A percentile compares a stretch with the other conserved stretches of the same genome.
Evolutionary conservation across 2,113 vertebrate species (phyloP).

Genomic region (Heloderma charlesbogerti): DNA sequence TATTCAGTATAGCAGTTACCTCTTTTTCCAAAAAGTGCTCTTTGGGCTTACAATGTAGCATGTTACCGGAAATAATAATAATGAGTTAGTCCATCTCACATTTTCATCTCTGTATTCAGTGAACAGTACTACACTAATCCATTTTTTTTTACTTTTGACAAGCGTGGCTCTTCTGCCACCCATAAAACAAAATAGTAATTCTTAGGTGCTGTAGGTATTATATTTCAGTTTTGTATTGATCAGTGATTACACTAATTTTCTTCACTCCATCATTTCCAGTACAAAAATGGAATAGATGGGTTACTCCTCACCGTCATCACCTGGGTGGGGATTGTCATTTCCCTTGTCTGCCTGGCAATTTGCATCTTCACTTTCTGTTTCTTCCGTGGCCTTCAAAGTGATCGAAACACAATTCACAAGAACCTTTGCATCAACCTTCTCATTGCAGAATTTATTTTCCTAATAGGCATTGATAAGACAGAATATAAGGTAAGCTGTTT

Average conservation of each 20-base stretch:
- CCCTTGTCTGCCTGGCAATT: constrained; percentile 94
- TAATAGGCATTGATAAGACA: constrained; percentile 97
- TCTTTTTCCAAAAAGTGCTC: constrained; percentile 6
- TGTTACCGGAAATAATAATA: constrained; percentile 5
- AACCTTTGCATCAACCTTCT: constrained; percentile 99
- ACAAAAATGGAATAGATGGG: constrained; percentile 85
- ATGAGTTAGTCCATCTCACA: background rate
- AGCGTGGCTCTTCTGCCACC: constrained; percentile 51
- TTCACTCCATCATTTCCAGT: constrained; percentile 79
- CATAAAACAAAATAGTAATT: constrained; percentile 50
- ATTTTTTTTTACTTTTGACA: constrained; percentile 42
- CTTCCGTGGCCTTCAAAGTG: constrained; percentile 97
- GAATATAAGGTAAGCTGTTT: constrained; percentile 87
- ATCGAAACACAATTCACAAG: constrained; percentile 99
- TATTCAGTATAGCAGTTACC: constrained; percentile 2
- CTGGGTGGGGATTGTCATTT: constrained; percentile 95
- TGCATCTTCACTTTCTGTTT: constrained; percentile 99
- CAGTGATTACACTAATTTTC: constrained; percentile 65
- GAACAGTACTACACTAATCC: constrained; percentile 12
- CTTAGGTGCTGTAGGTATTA: constrained; percentile 51
- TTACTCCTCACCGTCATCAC: constrained; percentile 95
- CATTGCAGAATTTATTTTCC: constrained; percentile 97
- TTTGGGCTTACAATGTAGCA: constrained; percentile 17
- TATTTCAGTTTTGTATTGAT: constrained; percentile 61
- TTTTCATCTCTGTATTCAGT: constrained; percentile 38